Conservation (phyloP, 2,113 vertebrate genomes). For the Pteruthius melanotis region DNA sequence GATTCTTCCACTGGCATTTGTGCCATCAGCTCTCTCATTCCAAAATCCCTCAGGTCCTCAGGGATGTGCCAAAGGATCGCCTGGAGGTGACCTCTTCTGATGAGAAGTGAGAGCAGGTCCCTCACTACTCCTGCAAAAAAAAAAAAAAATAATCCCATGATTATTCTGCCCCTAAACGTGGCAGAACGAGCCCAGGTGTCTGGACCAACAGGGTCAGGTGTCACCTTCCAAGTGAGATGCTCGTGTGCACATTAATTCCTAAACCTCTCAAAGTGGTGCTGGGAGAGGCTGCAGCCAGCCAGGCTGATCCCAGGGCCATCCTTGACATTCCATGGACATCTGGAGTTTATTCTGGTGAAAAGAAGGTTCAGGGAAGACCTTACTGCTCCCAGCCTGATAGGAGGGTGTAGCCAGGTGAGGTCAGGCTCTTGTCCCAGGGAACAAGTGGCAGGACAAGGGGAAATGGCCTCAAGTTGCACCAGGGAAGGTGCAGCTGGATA, state of each 20-base stretch:
- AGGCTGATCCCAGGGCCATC: neutral
- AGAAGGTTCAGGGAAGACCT: neutral
- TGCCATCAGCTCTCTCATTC: neutral
- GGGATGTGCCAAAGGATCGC: neutral
- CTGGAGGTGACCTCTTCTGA: neutral
- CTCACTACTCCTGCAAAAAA: neutral
- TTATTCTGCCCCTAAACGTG: neutral
- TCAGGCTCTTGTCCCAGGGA: neutral
- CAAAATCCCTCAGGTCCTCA: neutral
- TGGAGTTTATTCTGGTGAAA: neutral
- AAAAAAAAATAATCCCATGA: neutral
- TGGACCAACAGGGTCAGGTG: neutral
- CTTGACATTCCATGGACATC: neutral
- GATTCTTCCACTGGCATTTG: accelerated
- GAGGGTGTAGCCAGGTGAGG: neutral
- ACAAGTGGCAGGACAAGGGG: neutral
- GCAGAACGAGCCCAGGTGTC: neutral
- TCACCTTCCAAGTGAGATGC: neutral
- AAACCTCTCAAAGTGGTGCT: neutral
- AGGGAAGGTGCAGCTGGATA: neutral
- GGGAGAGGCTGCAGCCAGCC: neutral
- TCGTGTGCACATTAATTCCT: accelerated
- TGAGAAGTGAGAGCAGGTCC: neutral
- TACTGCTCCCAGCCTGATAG: neutral
- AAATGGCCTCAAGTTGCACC: neutral